Conservation (phyloP, 2,888 invertebrate species). For the Andrena hattorfiana region DNA sequence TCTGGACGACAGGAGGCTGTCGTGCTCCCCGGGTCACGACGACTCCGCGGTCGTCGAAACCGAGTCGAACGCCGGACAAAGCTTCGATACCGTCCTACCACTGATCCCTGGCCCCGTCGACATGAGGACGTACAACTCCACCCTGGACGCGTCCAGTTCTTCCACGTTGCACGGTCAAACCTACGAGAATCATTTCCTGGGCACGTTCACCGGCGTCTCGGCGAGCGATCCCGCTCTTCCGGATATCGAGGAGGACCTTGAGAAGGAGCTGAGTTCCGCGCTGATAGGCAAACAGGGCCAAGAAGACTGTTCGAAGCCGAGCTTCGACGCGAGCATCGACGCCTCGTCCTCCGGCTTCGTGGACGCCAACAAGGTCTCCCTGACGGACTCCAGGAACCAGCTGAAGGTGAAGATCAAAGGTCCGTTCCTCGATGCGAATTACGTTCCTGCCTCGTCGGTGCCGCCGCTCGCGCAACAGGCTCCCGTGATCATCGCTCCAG, state of each 20-base stretch:
- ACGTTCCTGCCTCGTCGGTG: constrained; percentile 86
- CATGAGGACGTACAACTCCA: constrained; percentile 93
- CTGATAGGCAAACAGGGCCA: constrained; percentile 85
- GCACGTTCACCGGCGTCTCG: constrained; percentile 89
- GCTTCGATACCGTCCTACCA: constrained; percentile 89
- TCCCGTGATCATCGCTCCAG: constrained; percentile 80
- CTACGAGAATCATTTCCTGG: constrained; percentile 88
- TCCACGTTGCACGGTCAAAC: constrained; percentile 86
- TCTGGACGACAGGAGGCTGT: constrained; percentile 77
- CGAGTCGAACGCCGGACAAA: constrained; percentile 78
- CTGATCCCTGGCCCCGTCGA: constrained; percentile 95
- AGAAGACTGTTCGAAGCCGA: constrained; percentile 66
- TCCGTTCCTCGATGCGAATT: constrained; percentile 92
- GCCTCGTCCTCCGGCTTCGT: constrained; percentile 85
- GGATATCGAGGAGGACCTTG: constrained; percentile 92
- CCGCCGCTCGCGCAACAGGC: constrained; percentile 87
- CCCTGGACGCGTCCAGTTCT: constrained; percentile 87
- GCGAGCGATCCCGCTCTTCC: constrained; percentile 90
- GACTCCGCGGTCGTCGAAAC: constrained; percentile 66
- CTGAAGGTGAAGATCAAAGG: constrained; percentile 96
- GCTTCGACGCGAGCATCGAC: constrained; percentile 67
- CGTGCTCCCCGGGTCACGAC: constrained; percentile 76
- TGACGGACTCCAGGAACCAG: constrained; percentile 93
- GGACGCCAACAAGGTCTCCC: constrained; percentile 88
- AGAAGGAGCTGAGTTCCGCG: constrained; percentile 90